A percentile compares a stretch with the other conserved stretches of the same genome.
These are phyloP conservation scores for Leucophora obtusa DNA, from an alignment of 2,888 invertebrate species.

Conservation along the genomic window DNA sequence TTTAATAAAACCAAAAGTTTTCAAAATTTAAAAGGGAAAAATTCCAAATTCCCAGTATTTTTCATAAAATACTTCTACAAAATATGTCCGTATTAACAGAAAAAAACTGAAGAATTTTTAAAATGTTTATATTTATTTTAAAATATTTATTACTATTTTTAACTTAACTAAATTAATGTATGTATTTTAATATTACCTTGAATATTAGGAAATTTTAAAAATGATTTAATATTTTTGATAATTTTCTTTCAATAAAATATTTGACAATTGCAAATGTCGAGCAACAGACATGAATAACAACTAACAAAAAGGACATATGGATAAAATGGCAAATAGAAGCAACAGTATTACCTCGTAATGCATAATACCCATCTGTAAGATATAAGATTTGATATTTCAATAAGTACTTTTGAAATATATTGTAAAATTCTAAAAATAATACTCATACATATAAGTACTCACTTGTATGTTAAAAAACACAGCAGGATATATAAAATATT, in stretches of 20 bases:
- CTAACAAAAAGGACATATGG: background rate
- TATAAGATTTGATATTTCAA: background rate
- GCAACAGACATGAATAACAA: background rate
- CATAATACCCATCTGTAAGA: background rate
- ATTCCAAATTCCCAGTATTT: no score
- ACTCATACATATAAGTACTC: background rate
- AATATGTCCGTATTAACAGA: no score
- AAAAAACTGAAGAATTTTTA: no score
- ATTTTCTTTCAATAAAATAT: background rate
- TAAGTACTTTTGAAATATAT: background rate
- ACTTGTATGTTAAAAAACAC: conserved; percentile 9
- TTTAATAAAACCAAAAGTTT: no score
- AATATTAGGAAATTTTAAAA: background rate
- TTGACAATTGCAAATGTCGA: background rate
- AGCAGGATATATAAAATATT: conserved; percentile 36
- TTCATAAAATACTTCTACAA: no score
- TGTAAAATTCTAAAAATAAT: background rate
- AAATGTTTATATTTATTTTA: no score
- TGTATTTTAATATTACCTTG: background rate
- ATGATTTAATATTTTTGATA: background rate
- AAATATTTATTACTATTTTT: no score
- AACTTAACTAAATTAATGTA: background rate
- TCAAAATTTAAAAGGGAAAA: no score
- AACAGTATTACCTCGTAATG: background rate
- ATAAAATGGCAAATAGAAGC: background rate